These are phyloP conservation scores for Synergus umbraculus DNA, from an alignment of 2,888 invertebrate species.

Conservation along the genomic window DNA sequence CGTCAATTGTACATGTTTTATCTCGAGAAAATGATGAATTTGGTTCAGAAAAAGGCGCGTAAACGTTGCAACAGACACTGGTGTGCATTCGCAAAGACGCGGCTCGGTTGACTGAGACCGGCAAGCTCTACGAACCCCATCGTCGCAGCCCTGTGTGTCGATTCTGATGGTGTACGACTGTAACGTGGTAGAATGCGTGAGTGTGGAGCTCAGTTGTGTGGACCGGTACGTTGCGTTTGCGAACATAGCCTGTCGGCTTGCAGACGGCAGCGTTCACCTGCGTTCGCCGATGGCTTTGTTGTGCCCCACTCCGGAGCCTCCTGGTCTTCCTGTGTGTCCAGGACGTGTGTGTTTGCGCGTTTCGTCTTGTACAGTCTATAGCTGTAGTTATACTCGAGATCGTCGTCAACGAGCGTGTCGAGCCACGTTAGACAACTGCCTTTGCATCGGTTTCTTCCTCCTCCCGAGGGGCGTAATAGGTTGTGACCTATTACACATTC, in stretches of 20 bases:
- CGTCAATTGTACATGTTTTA: background rate
- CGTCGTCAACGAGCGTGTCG: constrained; percentile 23
- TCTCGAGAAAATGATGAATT: background rate
- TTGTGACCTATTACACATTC: background rate
- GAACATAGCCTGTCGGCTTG: constrained; percentile 30
- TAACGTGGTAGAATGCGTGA: background rate
- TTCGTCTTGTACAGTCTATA: constrained; percentile 28
- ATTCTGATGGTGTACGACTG: constrained; percentile 38
- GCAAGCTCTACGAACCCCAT: constrained; percentile 40
- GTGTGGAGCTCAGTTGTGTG: background rate
- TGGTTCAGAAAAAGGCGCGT: background rate
- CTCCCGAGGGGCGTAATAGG: background rate
- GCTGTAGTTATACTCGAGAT: constrained; percentile 20
- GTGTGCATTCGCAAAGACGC: constrained; percentile 40
- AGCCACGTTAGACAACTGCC: constrained; percentile 24
- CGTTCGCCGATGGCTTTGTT: constrained; percentile 41
- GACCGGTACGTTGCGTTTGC: constrained; percentile 40
- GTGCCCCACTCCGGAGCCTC: constrained; percentile 37
- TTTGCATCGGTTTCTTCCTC: background rate
- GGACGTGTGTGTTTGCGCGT: constrained; percentile 25
- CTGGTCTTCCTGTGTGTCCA: constrained; percentile 39
- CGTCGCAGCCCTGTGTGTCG: constrained; percentile 39
- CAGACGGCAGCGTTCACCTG: constrained; percentile 41
- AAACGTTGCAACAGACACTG: constrained; percentile 6
- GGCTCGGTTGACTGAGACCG: constrained; percentile 42